Percentiles rank a stretch among this genome's conserved stretches.
Evolutionary conservation across 2,888 invertebrate species (phyloP).

Genomic region (Anthoptus insignis): DNA sequence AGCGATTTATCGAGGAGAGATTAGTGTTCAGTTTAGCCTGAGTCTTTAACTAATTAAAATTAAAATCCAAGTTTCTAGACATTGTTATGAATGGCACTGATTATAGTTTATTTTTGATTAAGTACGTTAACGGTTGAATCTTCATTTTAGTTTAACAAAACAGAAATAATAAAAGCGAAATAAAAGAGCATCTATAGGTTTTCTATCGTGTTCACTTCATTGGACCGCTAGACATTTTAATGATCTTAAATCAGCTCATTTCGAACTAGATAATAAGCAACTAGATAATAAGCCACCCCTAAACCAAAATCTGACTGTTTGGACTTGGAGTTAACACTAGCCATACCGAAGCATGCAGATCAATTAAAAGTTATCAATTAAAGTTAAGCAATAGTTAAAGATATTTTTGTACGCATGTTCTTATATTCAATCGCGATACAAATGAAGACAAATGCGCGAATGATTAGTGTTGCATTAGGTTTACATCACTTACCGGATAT

Average conservation of each 20-base stretch:
- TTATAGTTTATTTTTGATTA: neutral
- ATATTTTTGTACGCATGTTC: neutral
- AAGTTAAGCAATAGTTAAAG: too few relatives aligned
- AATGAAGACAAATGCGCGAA: neutral
- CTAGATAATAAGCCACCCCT: too few relatives aligned
- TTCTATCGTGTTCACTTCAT: too few relatives aligned
- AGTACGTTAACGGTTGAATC: neutral
- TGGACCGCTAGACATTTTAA: too few relatives aligned
- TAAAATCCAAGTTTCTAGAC: neutral
- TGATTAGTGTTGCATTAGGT: neutral
- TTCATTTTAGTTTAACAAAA: neutral
- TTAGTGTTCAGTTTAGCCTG: constrained; percentile 1
- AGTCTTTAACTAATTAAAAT: neutral
- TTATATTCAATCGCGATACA: neutral
- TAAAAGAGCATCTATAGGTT: too few relatives aligned
- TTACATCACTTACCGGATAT: constrained; percentile 5
- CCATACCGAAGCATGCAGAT: too few relatives aligned
- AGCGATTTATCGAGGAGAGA: constrained; percentile 15
- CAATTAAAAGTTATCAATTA: too few relatives aligned
- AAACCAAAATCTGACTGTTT: too few relatives aligned
- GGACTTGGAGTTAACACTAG: too few relatives aligned
- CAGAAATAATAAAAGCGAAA: too few relatives aligned
- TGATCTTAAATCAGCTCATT: too few relatives aligned
- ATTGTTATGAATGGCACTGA: constrained; percentile 1
- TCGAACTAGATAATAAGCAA: too few relatives aligned